phyloP scores from a whole-genome alignment of 2,888 invertebrate species.

The Ernsta delagoae region DNA sequence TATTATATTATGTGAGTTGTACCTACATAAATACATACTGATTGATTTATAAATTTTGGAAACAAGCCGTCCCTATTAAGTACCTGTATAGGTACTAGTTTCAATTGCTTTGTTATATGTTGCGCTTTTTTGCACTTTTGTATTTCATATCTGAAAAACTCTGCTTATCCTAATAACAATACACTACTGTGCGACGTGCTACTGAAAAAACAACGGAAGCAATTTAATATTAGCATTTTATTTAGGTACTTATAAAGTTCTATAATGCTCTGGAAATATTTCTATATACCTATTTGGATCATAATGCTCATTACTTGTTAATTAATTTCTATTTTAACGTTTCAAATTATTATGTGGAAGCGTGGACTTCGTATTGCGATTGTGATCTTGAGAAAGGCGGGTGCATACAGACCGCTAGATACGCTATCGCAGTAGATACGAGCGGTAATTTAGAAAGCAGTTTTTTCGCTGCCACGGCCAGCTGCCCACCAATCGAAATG shows the following conservation, averaged over 20 bases:
- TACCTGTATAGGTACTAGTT: too few species aligned
- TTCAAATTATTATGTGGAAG: conserved; percentile 63
- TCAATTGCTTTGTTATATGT: not conserved
- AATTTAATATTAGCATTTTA: not conserved
- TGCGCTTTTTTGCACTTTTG: not conserved
- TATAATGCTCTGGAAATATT: not conserved
- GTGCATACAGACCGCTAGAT: conserved; percentile 61
- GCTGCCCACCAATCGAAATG: conserved; percentile 79
- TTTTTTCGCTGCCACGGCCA: conserved; percentile 75
- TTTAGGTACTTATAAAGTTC: not conserved
- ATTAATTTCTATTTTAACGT: conserved; percentile 47
- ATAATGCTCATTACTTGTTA: not conserved
- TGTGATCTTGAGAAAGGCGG: conserved; percentile 69
- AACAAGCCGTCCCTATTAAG: too few species aligned
- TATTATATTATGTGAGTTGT: too few species aligned
- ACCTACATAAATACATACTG: too few species aligned
- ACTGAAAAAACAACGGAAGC: not conserved
- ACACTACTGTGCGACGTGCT: not conserved
- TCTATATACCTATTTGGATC: not conserved
- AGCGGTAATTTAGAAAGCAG: conserved; percentile 78
- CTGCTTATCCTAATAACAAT: too few species aligned
- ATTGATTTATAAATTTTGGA: too few species aligned
- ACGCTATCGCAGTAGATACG: conserved; percentile 56
- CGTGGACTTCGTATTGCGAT: conserved; percentile 58
- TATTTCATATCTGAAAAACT: too few species aligned